Conservation (phyloP, 2,888 invertebrate genomes). For the Pandemis cinnamomeana region DNA sequence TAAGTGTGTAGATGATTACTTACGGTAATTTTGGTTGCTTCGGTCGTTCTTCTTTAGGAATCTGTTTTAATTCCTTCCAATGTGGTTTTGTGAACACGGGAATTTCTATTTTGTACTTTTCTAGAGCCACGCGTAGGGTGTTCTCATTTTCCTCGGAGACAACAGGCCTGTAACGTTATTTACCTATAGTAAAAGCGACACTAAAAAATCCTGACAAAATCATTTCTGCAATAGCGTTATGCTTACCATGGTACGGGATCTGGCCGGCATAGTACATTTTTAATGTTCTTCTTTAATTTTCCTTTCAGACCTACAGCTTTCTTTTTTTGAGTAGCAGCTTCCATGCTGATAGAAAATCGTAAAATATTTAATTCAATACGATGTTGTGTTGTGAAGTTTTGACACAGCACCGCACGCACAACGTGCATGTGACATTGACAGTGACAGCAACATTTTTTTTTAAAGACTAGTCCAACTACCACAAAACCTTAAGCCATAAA, state of each 20-base stretch:
- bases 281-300: constrained; percentile 77
- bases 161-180: constrained; percentile 60
- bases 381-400: neutral
- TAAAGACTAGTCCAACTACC: too few relatives aligned
- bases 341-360: constrained; percentile 50
- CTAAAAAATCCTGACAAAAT: neutral
- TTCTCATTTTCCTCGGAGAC: constrained; percentile 57
- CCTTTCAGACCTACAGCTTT: constrained; percentile 69
- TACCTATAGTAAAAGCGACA: neutral
- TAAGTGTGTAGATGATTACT: constrained; percentile 54
- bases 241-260: constrained; percentile 71
- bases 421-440: neutral
- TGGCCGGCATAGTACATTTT: constrained; percentile 75
- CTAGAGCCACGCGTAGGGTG: constrained; percentile 53
- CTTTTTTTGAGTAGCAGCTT: constrained; percentile 63
- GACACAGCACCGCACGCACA: neutral
- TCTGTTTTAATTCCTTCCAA: constrained; percentile 70
- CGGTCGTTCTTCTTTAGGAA: constrained; percentile 71
- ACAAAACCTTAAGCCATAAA: too few relatives aligned
- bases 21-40: constrained; percentile 67
- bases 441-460: neutral
- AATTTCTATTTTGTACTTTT: constrained; percentile 61
- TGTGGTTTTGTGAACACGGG: constrained; percentile 68
- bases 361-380: neutral
- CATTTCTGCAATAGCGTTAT: neutral